Evolutionary conservation across 2,113 vertebrate species (phyloP).

Genomic region (Taxidea taxus): DNA sequence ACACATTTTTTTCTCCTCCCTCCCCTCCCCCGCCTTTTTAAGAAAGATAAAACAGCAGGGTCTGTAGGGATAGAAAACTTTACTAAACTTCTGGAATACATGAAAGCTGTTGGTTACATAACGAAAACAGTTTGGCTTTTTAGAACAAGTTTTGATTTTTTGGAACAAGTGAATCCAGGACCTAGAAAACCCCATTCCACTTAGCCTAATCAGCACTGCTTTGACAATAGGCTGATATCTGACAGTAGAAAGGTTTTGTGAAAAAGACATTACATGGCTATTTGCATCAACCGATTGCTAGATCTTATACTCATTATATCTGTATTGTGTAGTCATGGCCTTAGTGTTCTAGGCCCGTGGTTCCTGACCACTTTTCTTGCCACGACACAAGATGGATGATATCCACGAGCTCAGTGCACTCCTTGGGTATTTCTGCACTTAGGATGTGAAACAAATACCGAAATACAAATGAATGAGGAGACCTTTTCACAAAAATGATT

Average conservation of each 20-base stretch:
- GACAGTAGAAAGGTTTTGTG: background rate
- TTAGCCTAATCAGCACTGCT: background rate
- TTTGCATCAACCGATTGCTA: background rate
- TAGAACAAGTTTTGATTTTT: background rate
- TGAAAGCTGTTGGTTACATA: background rate
- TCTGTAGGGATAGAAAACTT: background rate
- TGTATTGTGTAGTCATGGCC: background rate
- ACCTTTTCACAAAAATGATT: background rate
- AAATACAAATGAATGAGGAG: background rate
- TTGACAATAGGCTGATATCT: background rate
- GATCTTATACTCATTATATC: background rate
- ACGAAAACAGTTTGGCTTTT: background rate
- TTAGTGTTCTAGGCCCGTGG: background rate
- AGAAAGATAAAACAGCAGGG: background rate
- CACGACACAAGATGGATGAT: background rate
- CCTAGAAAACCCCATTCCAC: background rate
- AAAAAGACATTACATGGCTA: background rate
- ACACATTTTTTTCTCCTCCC: background rate
- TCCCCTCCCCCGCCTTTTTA: background rate
- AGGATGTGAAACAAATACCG: background rate
- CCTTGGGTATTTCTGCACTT: background rate
- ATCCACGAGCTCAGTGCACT: background rate
- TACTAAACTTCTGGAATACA: background rate
- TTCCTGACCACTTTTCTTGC: background rate
- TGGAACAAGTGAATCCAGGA: background rate